Conservation (phyloP, 1,140 invertebrate genomes). For the Bombus polaris region DNA sequence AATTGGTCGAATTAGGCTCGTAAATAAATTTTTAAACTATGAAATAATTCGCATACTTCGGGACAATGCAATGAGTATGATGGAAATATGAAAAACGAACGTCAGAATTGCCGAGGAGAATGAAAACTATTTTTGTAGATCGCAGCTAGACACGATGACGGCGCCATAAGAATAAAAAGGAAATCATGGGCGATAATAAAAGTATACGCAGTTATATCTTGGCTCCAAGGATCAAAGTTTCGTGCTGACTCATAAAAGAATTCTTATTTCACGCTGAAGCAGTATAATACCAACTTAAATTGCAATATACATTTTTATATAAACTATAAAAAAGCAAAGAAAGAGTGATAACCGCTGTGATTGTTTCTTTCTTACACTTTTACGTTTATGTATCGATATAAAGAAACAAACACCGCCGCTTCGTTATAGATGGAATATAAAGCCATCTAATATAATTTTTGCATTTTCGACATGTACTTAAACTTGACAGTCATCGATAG, state of each 20-base stretch:
- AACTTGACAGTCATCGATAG: constrained; percentile 3
- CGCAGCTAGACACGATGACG: constrained; percentile 1
- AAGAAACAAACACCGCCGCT: not conserved
- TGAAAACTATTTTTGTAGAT: constrained; percentile 62
- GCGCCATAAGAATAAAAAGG: not conserved
- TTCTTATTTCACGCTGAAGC: not conserved
- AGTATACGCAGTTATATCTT: constrained; percentile 22
- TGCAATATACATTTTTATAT: not conserved
- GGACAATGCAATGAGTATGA: constrained; percentile 27
- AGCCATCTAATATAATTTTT: constrained; percentile 7
- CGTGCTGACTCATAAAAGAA: not conserved
- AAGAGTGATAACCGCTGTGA: not conserved
- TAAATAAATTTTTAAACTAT: not conserved
- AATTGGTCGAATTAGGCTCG: not conserved
- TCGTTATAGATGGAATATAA: not conserved
- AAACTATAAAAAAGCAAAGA: not conserved
- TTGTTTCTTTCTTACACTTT: constrained; percentile 15
- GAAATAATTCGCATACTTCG: not conserved
- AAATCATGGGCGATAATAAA: constrained; percentile 37
- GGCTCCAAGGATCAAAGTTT: not conserved
- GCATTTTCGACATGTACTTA: constrained; percentile 55
- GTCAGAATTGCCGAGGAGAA: constrained; percentile 22
- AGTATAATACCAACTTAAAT: too few species aligned
- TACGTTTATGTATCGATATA: not conserved
- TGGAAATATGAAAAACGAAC: not conserved